Percentiles rank a stretch among this genome's conserved stretches.
Evolutionary conservation across 2,797 vertebrate genomes (phyloP).

Genomic region (Trematomus bernacchii): DNA sequence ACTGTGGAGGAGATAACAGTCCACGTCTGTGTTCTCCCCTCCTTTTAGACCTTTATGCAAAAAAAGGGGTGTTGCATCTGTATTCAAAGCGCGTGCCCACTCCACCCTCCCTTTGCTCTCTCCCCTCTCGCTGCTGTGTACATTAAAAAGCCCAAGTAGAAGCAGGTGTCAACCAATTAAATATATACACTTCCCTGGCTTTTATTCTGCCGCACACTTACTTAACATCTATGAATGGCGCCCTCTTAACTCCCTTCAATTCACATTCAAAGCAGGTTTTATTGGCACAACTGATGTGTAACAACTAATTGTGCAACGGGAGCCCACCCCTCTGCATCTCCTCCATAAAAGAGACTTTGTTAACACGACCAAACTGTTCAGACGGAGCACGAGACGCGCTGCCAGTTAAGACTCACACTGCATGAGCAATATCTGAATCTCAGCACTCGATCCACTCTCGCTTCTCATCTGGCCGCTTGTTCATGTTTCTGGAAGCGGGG

Average conservation of each 20-base stretch:
- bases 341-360: constrained; percentile 77
- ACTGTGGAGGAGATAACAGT: constrained; percentile 65
- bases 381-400: constrained; percentile 63
- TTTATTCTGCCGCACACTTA: constrained; percentile 70
- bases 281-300: constrained; percentile 73
- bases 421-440: constrained; percentile 70
- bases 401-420: constrained; percentile 53
- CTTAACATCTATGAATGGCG: constrained; percentile 75
- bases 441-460: constrained; percentile 37
- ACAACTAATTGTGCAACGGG: constrained; percentile 65
- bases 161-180: constrained; percentile 82
- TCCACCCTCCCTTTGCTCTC: constrained; percentile 59
- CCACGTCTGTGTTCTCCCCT: constrained; percentile 63
- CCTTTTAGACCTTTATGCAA: constrained; percentile 72
- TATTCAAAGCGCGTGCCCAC: constrained; percentile 74
- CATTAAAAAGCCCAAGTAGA: constrained; percentile 77
- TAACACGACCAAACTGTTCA: constrained; percentile 66
- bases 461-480: constrained; percentile 39
- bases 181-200: constrained; percentile 79
- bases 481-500: constrained; percentile 53
- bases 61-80: constrained; percentile 70
- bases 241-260: constrained; percentile 77
- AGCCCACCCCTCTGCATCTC: constrained; percentile 56
- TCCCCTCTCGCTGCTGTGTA: constrained; percentile 64
- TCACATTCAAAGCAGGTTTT: constrained; percentile 79